A percentile compares a stretch with the other conserved stretches of the same genome.
Conservation (phyloP, 2,888 invertebrate species). For the Oscheius onirici region DNA sequence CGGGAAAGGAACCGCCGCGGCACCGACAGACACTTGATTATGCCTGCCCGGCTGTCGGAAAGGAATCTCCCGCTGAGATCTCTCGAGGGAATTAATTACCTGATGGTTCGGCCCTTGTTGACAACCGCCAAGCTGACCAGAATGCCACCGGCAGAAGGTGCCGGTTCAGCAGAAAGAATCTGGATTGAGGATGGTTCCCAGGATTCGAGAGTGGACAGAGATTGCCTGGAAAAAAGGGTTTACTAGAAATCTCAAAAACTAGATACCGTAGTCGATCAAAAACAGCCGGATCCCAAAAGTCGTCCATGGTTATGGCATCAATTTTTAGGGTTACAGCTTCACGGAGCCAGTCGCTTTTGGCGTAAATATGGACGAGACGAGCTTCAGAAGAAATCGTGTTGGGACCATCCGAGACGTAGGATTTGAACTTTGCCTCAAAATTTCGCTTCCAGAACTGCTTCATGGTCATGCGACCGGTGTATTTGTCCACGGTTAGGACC, state of each 20-base stretch:
- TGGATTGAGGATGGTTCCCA: slow-evolving; percentile 49
- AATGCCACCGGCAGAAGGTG: slow-evolving; percentile 37
- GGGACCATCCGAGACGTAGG: slow-evolving; percentile 70
- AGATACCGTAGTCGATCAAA: slow-evolving; percentile 60
- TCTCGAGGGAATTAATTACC: slow-evolving; percentile 1
- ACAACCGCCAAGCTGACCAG: slow-evolving; percentile 40
- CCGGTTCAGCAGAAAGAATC: slow-evolving; percentile 40
- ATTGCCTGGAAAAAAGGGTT: slow-evolving; percentile 37
- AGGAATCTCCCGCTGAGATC: slow-evolving; percentile 18
- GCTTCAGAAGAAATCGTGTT: slow-evolving; percentile 66
- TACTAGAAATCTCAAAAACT: neutral
- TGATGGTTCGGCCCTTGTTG: slow-evolving; percentile 24
- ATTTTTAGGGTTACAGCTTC: slow-evolving; percentile 62
- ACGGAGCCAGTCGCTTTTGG: slow-evolving; percentile 53
- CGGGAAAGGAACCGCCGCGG: slow-evolving; percentile 15
- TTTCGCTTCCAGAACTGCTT: slow-evolving; percentile 60
- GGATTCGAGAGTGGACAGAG: slow-evolving; percentile 40
- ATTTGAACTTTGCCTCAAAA: slow-evolving; percentile 56
- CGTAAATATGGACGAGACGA: slow-evolving; percentile 56
- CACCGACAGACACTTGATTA: slow-evolving; percentile 15
- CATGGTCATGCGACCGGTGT: slow-evolving; percentile 59
- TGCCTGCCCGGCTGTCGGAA: neutral
- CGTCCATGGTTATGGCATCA: slow-evolving; percentile 53
- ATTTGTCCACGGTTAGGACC: slow-evolving; percentile 59
- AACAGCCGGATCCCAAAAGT: slow-evolving; percentile 62